Evolutionary conservation across 2,113 vertebrate species (phyloP), one percentile per base, ranked within the genome.

Genomic region (Misgurnus mizolepis): DNA sequence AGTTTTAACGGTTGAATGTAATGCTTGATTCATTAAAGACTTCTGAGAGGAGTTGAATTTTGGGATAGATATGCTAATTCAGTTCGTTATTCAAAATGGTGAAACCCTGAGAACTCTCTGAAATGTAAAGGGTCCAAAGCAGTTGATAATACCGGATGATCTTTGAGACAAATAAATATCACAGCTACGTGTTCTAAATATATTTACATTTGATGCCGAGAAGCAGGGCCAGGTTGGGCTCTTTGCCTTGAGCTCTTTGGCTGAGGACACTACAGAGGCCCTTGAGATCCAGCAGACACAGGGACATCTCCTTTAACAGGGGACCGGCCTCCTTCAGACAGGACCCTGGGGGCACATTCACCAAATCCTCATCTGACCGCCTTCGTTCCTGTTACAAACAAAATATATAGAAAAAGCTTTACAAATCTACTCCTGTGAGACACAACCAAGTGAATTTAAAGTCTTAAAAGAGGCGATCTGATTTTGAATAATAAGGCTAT

Each of bases 131-230:
- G 22, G 22, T 22, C 22, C 22, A 22, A 22, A 22, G 22, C 22
- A 22, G 22, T 22, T 22, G 22, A 22, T 22, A 1, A 34, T 3
- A 34, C 27, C 1, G 27, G 27, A 34, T 34, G 27, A 34, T 34
- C 27, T 34, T 34, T 34, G 27, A 34, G 27, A 34, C 27, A 34
- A 34, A 34, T 34, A 3, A n/a, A n/a, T 34, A 34, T 34, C 27
- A 34, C 27, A 34, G 27, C 27, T 34, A 70, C 1, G 8, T 66
- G 10, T 14, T 17, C 2, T 53, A 5, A 4, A 27, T 17, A 7
- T 11, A 94, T 95, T 91, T 93, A 98, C 97, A 97, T 88, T 94
- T 94, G 89, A 98, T 97, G 84, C 95, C 96, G 79, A 98, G 93
- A 73, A 99, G 92, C 85, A 98, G 92, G 6, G 95, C 96, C 67